Evolutionary conservation across 1,140 invertebrate genomes (phyloP).

Genomic region (Cepaea nemoralis): DNA sequence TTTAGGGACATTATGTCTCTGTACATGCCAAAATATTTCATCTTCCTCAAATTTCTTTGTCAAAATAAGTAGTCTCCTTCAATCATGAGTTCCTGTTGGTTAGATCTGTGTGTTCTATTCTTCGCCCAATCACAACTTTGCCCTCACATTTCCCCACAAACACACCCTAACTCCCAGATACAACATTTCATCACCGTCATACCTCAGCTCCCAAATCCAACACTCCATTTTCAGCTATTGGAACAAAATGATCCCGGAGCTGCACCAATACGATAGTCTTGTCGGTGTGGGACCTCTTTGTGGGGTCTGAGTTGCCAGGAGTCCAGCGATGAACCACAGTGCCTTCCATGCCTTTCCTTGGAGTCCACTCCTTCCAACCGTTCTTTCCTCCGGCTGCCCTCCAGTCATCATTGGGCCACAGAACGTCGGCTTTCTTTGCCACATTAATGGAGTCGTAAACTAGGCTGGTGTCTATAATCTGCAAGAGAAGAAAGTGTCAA

Average conservation of each 20-base stretch:
- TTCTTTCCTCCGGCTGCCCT: slow-evolving; percentile 85
- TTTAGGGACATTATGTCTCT: too few species aligned
- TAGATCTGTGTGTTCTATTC: too few species aligned
- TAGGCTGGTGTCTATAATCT: slow-evolving; percentile 83
- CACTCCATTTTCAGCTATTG: slow-evolving; percentile 90
- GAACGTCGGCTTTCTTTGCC: slow-evolving; percentile 86
- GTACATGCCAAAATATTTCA: too few species aligned
- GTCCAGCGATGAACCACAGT: slow-evolving; percentile 91
- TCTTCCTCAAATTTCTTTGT: too few species aligned
- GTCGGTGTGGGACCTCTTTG: slow-evolving; percentile 88
- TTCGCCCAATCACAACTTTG: too few species aligned
- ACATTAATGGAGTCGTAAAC: slow-evolving; percentile 92
- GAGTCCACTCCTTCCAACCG: slow-evolving; percentile 90
- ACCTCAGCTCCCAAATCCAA: slow-evolving; percentile 83
- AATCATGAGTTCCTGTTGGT: too few species aligned
- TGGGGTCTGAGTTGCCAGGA: slow-evolving; percentile 88
- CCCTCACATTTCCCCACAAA: too few species aligned
- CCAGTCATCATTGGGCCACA: slow-evolving; percentile 92
- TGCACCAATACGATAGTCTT: slow-evolving; percentile 91
- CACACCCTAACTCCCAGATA: too few species aligned
- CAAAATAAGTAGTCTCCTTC: too few species aligned
- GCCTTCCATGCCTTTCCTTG: slow-evolving; percentile 91
- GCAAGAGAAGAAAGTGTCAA: too few species aligned
- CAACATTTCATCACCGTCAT: slow-evolving; percentile 39
- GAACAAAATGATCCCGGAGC: slow-evolving; percentile 92